Percentiles rank a stretch among this genome's conserved stretches.
phyloP scores from a whole-genome alignment of 2,797 vertebrate species.

The Gadopsis bispinosus region DNA sequence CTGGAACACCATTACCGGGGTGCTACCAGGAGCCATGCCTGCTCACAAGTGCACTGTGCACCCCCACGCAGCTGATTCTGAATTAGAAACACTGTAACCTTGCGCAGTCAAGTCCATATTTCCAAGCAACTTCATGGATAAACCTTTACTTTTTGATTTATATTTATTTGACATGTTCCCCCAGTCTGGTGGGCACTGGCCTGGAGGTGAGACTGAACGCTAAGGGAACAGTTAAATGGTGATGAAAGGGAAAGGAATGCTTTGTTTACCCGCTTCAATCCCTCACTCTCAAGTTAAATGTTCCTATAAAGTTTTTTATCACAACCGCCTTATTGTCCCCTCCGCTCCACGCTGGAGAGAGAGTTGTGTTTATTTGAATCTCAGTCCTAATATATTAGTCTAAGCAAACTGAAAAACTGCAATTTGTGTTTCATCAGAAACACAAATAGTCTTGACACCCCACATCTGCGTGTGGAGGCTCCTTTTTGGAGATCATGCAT shows the following conservation, averaged over 20 bases:
- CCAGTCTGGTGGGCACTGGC: conserved; percentile 78
- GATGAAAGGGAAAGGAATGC: conserved; percentile 86
- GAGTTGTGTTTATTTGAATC: conserved; percentile 85
- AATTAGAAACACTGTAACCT: conserved; percentile 27
- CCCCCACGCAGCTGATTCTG: conserved; percentile 27
- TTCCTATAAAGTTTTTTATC: conserved; percentile 80
- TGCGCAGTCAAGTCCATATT: conserved; percentile 26
- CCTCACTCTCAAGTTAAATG: conserved; percentile 79
- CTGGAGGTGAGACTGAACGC: conserved; percentile 78
- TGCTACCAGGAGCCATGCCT: conserved; percentile 41
- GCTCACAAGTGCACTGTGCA: conserved; percentile 41
- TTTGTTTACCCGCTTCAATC: conserved; percentile 85
- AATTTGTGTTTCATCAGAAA: conserved; percentile 84
- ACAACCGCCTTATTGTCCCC: conserved; percentile 76
- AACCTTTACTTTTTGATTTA: conserved; percentile 81
- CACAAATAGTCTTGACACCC: conserved; percentile 85
- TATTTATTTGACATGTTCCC: conserved; percentile 83
- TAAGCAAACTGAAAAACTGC: conserved; percentile 77
- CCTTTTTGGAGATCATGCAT: conserved; percentile 59
- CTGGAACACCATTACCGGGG: conserved; percentile 60
- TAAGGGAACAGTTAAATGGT: conserved; percentile 82
- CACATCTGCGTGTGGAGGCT: conserved; percentile 82
- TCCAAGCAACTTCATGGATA: conserved; percentile 53
- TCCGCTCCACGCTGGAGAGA: conserved; percentile 37
- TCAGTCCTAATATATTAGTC: conserved; percentile 80